Percentiles rank a stretch among this genome's conserved stretches.
Conservation (phyloP, 2,797 vertebrate species). For the Tenualosa thibaudeaui region DNA sequence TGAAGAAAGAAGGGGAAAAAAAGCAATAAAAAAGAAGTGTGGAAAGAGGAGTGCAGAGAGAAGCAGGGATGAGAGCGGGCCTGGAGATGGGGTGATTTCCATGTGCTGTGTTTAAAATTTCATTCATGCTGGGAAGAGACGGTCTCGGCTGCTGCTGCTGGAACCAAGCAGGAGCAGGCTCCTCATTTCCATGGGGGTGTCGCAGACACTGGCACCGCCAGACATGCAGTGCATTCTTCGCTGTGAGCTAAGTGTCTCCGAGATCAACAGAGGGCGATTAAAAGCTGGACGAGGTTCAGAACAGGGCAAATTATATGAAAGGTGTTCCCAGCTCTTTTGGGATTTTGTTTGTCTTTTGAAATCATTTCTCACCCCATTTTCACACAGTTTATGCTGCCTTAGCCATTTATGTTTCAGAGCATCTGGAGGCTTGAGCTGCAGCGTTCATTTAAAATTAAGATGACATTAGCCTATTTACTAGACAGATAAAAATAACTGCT, state of each 20-base stretch:
- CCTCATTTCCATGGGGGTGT: constrained; percentile 33
- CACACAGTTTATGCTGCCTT: constrained; percentile 28
- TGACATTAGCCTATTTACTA: constrained; percentile 22
- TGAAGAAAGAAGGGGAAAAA: constrained; percentile 30
- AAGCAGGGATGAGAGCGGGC: not conserved
- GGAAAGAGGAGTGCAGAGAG: constrained; percentile 3
- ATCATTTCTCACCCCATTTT: constrained; percentile 3
- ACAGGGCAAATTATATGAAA: constrained; percentile 37
- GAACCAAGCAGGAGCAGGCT: constrained; percentile 14
- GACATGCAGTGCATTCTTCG: constrained; percentile 30
- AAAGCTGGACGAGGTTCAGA: constrained; percentile 37
- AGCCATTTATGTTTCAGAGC: constrained; percentile 27
- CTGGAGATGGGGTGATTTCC: constrained; percentile 30
- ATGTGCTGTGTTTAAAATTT: constrained; percentile 43
- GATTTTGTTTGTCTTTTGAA: not conserved
- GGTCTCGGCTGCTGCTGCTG: constrained; percentile 18
- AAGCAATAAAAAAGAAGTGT: constrained; percentile 26
- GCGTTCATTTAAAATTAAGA: constrained; percentile 12
- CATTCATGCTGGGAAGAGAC: constrained; percentile 35
- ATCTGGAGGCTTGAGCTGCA: constrained; percentile 1
- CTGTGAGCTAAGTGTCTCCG: constrained; percentile 20
- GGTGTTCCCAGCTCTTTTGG: not conserved
- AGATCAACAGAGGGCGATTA: constrained; percentile 42
- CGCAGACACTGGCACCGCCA: constrained; percentile 26
- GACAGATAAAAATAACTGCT: constrained; percentile 17